Conservation (phyloP, 2,113 vertebrate species). For the Pimephales promelas region DNA sequence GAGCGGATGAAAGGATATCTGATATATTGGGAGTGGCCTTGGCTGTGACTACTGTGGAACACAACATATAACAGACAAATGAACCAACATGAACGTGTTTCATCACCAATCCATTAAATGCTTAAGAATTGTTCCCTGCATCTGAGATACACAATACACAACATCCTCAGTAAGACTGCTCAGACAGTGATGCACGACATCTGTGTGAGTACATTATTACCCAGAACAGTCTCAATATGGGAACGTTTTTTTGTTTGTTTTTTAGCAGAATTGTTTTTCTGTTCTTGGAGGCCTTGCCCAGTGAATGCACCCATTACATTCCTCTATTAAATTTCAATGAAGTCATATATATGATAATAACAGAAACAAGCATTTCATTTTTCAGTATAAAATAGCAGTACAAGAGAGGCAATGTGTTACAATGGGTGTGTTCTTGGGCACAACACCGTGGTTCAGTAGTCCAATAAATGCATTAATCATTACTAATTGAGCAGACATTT, state of each 20-base stretch:
- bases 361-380: background rate
- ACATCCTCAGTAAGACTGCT: background rate
- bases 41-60: background rate
- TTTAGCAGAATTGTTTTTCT: too few species aligned
- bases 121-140: background rate
- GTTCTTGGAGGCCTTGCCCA: too few species aligned
- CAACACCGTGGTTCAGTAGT: background rate
- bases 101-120: constrained; percentile 11
- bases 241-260: background rate
- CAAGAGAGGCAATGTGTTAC: background rate
- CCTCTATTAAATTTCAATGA: constrained; percentile 8
- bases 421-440: background rate
- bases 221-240: background rate
- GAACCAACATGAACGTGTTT: background rate
- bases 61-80: background rate
- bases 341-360: constrained; percentile 2
- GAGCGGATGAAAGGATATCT: background rate
- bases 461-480: background rate
- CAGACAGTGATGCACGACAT: background rate
- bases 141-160: background rate
- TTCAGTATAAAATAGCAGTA: background rate
- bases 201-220: background rate
- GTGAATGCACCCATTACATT: background rate
- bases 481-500: background rate
- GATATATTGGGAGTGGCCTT: background rate